Base-by-base conservation (phyloP, 2,888 invertebrate genomes). In the Idaea straminata region DNA sequence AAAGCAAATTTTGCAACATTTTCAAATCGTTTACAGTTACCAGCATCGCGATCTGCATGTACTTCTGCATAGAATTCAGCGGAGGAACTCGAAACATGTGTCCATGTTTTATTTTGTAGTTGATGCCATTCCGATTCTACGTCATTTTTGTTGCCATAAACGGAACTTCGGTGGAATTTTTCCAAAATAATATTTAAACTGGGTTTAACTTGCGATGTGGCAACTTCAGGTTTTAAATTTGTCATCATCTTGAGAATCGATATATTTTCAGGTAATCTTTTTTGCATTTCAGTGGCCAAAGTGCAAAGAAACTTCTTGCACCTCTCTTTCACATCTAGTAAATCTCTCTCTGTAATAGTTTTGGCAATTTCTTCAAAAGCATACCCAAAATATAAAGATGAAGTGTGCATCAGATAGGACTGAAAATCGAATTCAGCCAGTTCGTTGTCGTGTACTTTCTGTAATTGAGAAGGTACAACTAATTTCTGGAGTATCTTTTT, bases 331-430 rank as follows among this genome's bases (percentile, higher is more conserved):
- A 66, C 66, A 15, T 69, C 68, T 16, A 59, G 58, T 62, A 68
- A 16, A 10, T 65, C 64, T 0, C 57, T 64, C 35, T 36, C 68
- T 61, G 62, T 47, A 58, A 65, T 15, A n/a, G n/a, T 64, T 64
- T n/a, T 63, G 57, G 61, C 16, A 63, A 63, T 62, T 62, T 64
- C 35, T 6, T 68, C 61, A 66, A 79, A 79, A 16, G 76, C 74
- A 68, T 71, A 76, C 1, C 78, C 76, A 36, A 79, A 77, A 68
- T 78, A 74, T 10, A 80, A 72, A 68, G 75, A 76, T 15, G 71
- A 58, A 59, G 69, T 63, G 64, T 74, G 70, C 76, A 79, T 79
- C 10, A 76, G 68, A 74, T 72, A 69, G 1, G 68, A 59, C 67
- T 69, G 35, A 62, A 81, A 81, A 69, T 77, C 67, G 57, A 77